These are phyloP conservation scores for Saguinus midas DNA, from an alignment of 2,113 vertebrate genomes.

Conservation along the genomic window DNA sequence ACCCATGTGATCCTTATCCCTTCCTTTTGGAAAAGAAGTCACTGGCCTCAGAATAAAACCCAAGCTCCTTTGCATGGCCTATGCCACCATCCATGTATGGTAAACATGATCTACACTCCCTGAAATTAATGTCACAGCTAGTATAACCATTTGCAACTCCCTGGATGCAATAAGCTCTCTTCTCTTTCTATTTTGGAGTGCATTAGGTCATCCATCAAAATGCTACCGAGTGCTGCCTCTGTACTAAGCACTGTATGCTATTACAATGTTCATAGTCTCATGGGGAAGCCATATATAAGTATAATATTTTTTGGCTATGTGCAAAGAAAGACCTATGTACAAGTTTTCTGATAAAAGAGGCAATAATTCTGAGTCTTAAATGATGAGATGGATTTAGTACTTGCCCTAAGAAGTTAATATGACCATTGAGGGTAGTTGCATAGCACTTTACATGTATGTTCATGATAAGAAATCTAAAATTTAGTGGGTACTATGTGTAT, in stretches of 20 bases:
- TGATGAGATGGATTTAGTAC: background rate
- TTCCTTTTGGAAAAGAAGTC: background rate
- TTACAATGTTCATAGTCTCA: background rate
- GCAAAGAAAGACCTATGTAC: background rate
- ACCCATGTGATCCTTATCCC: background rate
- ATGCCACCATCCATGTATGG: background rate
- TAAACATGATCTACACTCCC: background rate
- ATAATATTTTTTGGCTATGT: background rate
- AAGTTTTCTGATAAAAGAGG: background rate
- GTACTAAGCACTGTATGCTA: background rate
- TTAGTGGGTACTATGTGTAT: background rate
- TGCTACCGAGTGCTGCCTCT: background rate
- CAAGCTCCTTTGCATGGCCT: background rate
- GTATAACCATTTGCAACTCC: background rate
- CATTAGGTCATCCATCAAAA: background rate
- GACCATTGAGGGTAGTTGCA: background rate
- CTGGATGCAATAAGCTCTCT: background rate
- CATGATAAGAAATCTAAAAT: background rate
- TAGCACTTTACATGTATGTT: background rate
- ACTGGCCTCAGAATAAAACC: background rate
- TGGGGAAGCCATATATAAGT: background rate
- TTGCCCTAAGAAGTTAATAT: background rate
- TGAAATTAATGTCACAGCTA: background rate
- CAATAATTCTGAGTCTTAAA: background rate
- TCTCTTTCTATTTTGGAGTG: background rate